Base-by-base conservation (phyloP, 2,888 invertebrate genomes). In the Chymomyza amoena region DNA sequence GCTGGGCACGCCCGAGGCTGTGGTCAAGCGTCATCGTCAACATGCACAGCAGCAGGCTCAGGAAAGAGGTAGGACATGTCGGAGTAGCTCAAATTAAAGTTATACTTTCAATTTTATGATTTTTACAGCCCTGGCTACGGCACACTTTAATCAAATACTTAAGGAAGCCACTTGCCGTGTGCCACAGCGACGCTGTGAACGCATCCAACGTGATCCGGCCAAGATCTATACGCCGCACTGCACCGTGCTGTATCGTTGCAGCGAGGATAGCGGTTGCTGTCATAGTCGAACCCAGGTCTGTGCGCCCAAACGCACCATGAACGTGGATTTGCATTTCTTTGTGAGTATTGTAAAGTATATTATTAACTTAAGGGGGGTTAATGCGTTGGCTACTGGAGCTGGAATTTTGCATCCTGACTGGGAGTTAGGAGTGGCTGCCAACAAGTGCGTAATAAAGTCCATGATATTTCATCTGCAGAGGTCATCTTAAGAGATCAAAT, bases 181-280 rank as follows among this genome's bases (percentile, higher is more conserved):
- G 80, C 97, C 97, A 0, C 94, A 94, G 76, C 94, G 95, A 13
- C 94, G 95, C 78, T 94, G 97, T 89, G 93, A 97, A 64, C 94
- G 94, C 61, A 95, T 97, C 25, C 93, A 94, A 64, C 82, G 79
- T 36, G 91, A 92, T 78, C 85, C 91, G 6, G 95, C 95, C 65
- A 96, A 95, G 79, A 93, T 94, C 20, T 97, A 97, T 92, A 93
- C 95, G 85, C 98, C 98, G 0, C 95, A 96, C 63, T 97, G 97
- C 90, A 97, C 97, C 16, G 94, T 96, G 64, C 92, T 98, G 65
- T 96, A 97, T 90, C 94, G 96, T 75, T 98, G 98, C 91, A 95
- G 95, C 13, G 96, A 96, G 80, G 96, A 97, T 91, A 95, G 96
- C 20, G 97, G 97, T 66, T 98, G 98, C 92, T 98, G 98, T 90